Evolutionary conservation across 2,888 invertebrate species (phyloP).

Genomic region (Ichneumoninae sp.): DNA sequence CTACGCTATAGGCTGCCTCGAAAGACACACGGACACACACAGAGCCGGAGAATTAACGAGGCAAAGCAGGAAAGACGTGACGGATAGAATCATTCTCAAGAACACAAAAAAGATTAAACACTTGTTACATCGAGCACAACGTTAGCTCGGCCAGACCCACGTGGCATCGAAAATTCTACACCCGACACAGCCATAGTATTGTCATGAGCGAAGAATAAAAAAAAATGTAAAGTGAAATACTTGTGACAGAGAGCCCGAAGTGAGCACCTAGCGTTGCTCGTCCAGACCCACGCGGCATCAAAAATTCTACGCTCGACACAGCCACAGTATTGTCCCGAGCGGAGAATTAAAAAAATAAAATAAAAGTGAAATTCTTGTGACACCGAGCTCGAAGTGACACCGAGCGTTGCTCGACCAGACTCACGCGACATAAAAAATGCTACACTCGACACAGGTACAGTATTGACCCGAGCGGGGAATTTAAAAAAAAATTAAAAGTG

Average conservation of each 20-base stretch:
- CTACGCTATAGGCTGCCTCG: slow-evolving; percentile 2
- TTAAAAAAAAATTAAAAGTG: too few relatives aligned
- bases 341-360: too few relatives aligned
- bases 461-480: neutral
- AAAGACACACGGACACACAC: neutral
- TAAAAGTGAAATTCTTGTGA: neutral
- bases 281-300: neutral
- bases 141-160: neutral
- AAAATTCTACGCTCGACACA: neutral
- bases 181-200: neutral
- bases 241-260: slow-evolving; percentile 5
- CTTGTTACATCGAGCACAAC: neutral
- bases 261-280: neutral
- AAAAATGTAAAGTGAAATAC: too few relatives aligned
- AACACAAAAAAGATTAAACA: neutral
- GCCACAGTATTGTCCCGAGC: too few relatives aligned
- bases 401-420: neutral
- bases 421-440: neutral
- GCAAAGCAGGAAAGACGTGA: slow-evolving; percentile 26
- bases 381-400: neutral
- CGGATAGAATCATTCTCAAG: slow-evolving; percentile 21
- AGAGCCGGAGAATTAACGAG: slow-evolving; percentile 4
- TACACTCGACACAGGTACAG: neutral
- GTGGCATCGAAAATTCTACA: neutral
- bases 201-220: too few relatives aligned